Evolutionary conservation across 2,888 invertebrate genomes (phyloP), one percentile per base, ranked within the genome.

Genomic region (Drosophila demipolita): DNA sequence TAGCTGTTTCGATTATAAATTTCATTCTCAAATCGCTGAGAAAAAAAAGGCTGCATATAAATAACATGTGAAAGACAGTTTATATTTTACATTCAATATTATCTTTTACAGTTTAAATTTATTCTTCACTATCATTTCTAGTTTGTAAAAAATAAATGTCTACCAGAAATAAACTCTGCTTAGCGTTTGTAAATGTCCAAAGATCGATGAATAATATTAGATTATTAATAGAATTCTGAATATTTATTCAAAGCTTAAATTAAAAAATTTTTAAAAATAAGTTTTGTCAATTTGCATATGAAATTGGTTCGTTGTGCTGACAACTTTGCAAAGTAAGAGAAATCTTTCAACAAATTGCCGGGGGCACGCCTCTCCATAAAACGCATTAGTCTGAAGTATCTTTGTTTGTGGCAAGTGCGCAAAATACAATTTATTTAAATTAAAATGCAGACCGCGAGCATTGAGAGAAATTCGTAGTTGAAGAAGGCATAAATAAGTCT

Each of bases 371-470:
- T 63, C 66, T 72, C 64, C 58, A 61, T 64, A 32, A 53, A 33
- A 53, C 26, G 15, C 23, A 45, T 35, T 45, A 50, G n/a, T 23
- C 35, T 32, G n/a, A 35, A n/a, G 32, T 26, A 50, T 8, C 33
- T 26, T 20, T 50, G 38, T 36, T 23, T 50, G 38, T 36, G 42
- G 54, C 66, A 32, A 59, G 61, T 65, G 59, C 38, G 26, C 74
- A 60, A 68, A 71, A 68, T 65, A 82, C 50, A 69, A 69, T 89
- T 85, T 83, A 83, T 87, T 89, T 85, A 83, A 89, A 87, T 87
- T 89, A 81, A 89, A 89, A 76, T 89, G 90, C 83, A 83, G 76
- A 78, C 76, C 62, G 66, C 72, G 48, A 33, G 29, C 62, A 76
- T 60, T 63, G 33, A 70, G 55, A 54, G 67, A 64, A 42, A 58